Evolutionary conservation across 1,140 invertebrate genomes (phyloP).

Genomic region (Drosophila kurseongensis): DNA sequence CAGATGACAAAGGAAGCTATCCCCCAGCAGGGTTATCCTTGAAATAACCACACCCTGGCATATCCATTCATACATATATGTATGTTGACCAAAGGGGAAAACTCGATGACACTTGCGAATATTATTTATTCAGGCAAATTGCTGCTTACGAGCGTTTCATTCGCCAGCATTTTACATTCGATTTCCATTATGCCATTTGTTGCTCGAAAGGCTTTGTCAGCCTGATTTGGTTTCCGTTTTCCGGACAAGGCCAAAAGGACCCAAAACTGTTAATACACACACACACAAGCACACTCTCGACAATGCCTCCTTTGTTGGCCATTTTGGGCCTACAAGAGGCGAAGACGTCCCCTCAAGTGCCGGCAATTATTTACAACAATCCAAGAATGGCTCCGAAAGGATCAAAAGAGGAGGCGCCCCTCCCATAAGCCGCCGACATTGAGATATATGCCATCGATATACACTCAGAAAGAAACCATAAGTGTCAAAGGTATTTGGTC

Average conservation of each 20-base stretch:
- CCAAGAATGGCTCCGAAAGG: conserved; percentile 38
- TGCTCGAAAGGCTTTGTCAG: conserved; percentile 51
- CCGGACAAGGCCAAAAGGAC: conserved; percentile 12
- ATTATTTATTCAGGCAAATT: conserved; percentile 61
- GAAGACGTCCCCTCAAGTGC: conserved; percentile 38
- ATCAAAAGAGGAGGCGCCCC: conserved; percentile 24
- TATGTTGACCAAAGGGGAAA: conserved; percentile 30
- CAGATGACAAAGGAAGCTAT: conserved; percentile 30
- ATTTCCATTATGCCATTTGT: conserved; percentile 59
- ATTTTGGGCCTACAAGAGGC: conserved; percentile 35
- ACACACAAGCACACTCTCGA: conserved; percentile 17
- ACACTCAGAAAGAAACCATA: neutral
- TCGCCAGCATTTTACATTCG: conserved; percentile 52
- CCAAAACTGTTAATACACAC: conserved; percentile 45
- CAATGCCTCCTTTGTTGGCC: conserved; percentile 45
- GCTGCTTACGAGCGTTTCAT: conserved; percentile 49
- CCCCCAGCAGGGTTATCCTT: conserved; percentile 16
- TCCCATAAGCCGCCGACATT: conserved; percentile 2
- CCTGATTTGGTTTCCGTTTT: conserved; percentile 58
- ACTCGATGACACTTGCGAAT: conserved; percentile 45
- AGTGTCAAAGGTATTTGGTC: no score
- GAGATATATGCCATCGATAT: conserved; percentile 18
- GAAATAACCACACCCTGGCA: conserved; percentile 17
- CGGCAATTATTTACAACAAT: conserved; percentile 53
- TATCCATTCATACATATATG: neutral